Evolutionary conservation across 2,888 invertebrate genomes (phyloP).

Genomic region (Drosophila meridiana): DNA sequence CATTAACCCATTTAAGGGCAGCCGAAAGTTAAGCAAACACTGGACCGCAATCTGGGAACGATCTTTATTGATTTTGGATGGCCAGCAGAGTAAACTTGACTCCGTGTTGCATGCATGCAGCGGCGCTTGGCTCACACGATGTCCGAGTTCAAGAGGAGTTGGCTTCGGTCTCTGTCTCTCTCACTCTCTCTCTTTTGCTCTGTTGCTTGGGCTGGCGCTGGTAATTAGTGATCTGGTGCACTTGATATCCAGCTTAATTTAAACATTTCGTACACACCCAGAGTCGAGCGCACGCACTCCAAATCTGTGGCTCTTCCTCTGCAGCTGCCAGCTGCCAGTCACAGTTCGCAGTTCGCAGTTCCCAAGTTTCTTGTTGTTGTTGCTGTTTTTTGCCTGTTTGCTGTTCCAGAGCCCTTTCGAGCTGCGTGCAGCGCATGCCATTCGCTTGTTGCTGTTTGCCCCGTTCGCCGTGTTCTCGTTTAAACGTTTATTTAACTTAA

Average conservation of each 20-base stretch:
- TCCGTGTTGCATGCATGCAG: conserved; percentile 33
- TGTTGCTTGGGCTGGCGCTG: conserved; percentile 70
- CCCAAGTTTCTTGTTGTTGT: conserved; percentile 28
- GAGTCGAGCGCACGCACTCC: conserved; percentile 54
- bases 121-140: conserved; percentile 75
- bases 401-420: conserved; percentile 34
- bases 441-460: conserved; percentile 65
- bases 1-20: conserved; percentile 71
- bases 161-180: neutral
- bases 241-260: conserved; percentile 83
- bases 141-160: conserved; percentile 23
- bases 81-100: conserved; percentile 31
- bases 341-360: conserved; percentile 23
- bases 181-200: neutral
- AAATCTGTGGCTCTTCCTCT: neutral
- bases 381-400: neutral
- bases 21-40: conserved; percentile 61
- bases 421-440: conserved; percentile 77
- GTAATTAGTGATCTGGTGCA: conserved; percentile 84
- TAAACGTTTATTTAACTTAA: conserved; percentile 82
- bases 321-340: conserved; percentile 15
- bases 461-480: conserved; percentile 73
- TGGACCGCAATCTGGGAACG: conserved; percentile 62
- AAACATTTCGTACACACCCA: conserved; percentile 81
- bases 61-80: conserved; percentile 79